These are phyloP conservation scores for Pardalotus punctatus DNA, from an alignment of 2,113 vertebrate species.

Conservation along the genomic window DNA sequence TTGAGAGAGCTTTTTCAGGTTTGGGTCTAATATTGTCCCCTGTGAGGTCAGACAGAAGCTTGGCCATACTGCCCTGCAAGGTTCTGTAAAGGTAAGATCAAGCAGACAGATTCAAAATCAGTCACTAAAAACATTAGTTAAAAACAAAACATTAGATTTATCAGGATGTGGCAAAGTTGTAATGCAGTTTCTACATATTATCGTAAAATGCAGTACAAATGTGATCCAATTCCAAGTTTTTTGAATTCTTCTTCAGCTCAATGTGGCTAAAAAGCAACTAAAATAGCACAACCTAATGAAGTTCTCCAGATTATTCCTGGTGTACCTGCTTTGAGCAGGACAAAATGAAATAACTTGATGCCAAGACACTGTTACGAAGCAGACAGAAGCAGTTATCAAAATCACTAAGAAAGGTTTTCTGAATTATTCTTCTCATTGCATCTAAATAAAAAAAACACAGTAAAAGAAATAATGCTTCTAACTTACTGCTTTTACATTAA, in stretches of 20 bases:
- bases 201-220: background rate
- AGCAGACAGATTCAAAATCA: background rate
- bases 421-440: background rate
- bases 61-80: conserved; percentile 77
- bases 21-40: conserved; percentile 56
- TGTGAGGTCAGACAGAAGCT: conserved; percentile 74
- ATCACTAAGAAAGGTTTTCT: background rate
- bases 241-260: background rate
- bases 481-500: background rate
- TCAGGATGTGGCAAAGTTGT: background rate
- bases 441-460: background rate
- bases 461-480: background rate
- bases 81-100: conserved; percentile 70
- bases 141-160: background rate
- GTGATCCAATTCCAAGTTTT: background rate
- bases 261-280: background rate
- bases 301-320: background rate
- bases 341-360: background rate
- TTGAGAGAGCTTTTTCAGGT: conserved; percentile 71
- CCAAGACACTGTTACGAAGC: background rate
- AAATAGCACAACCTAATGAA: background rate
- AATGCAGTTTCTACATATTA: background rate
- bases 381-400: background rate
- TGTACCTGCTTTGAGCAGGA: background rate
- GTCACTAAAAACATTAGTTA: background rate